Base-by-base conservation (phyloP, 2,797 vertebrate genomes). In the Muraenolepis orangiensis region DNA sequence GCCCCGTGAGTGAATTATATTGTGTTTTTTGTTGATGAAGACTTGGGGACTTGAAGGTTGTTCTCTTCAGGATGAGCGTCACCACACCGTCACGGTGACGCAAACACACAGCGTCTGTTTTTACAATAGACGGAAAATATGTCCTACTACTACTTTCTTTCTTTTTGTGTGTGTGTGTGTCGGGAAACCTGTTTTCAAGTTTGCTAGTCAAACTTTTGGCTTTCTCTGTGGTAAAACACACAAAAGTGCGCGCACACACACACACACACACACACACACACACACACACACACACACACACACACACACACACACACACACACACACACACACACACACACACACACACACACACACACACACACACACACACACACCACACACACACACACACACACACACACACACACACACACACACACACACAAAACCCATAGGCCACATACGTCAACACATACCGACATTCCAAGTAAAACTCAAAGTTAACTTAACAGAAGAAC, bases 351-450 rank as follows among this genome's bases (percentile, higher is more conserved):
- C 69, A 70, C 18, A 13, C 16, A 29, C 31, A 67, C 28, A 74
- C 6, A 31, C 13, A 29, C n/a, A 36, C 16, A 73, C 69, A 40
- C 5, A 42, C 2, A 71, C 12, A 31, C 20, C 2, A 26, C 23
- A 61, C 29, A 36, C 23, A 10, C 29, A 42, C 72, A 36, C 78
- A 83, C 70, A 78, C 74, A 82, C 82, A 76, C 78, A 32, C 28
- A 78, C n/a, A 7, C 23, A 40, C 34, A 36, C 34, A 72, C 16
- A 66, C 70, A 70, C 20, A 36, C 6, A 30, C n/a, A 61, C 18
- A 81, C 57, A 51, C 69, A 72, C 76, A 75, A 38, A 11, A 38
- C 23, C 51, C 51, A 57, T 11, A 61, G 57, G 57, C n/a, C 10
- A 26, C 23, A 26, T 61, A n/a, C n/a, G 14, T 6, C n/a, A 74